phyloP scores from a whole-genome alignment of 2,888 invertebrate genomes.

The Lasiommata megera region DNA sequence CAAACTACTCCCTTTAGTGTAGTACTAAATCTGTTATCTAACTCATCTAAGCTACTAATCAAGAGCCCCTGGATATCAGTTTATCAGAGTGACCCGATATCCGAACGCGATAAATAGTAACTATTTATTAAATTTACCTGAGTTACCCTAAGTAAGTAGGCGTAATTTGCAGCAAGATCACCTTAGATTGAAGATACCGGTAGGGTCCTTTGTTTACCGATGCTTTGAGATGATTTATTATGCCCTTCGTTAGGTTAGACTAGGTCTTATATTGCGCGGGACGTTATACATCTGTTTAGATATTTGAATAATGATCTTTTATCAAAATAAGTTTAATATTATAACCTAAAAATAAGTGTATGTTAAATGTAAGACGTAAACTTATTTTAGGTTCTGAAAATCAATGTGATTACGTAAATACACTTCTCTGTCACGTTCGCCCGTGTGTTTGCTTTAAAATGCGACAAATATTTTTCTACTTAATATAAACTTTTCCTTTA shows the following conservation, averaged over 20 bases:
- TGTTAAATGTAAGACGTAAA: not conserved
- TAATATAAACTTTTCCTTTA: too few relatives aligned
- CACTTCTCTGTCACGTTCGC: not conserved
- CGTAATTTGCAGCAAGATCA: constrained; percentile 3
- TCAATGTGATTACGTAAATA: not conserved
- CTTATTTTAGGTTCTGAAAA: not conserved
- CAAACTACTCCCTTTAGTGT: too few relatives aligned
- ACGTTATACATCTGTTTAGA: not conserved
- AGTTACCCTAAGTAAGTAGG: constrained; percentile 2
- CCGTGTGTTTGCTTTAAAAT: not conserved
- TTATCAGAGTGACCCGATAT: not conserved
- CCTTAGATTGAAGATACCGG: not conserved
- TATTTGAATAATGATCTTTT: not conserved
- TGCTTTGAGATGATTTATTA: constrained; percentile 4
- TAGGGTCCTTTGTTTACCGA: not conserved
- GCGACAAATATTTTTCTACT: not conserved
- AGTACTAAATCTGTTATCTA: too few relatives aligned
- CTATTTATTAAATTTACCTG: constrained; percentile 5
- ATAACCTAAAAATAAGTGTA: too few relatives aligned
- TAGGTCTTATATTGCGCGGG: not conserved
- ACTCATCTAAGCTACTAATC: too few relatives aligned
- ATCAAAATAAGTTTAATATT: not conserved
- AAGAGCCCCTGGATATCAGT: too few relatives aligned
- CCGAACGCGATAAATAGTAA: not conserved
- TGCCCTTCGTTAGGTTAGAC: not conserved